Evolutionary conservation across 2,797 vertebrate species (phyloP).

Genomic region (Hypotaenidia okinawae): DNA sequence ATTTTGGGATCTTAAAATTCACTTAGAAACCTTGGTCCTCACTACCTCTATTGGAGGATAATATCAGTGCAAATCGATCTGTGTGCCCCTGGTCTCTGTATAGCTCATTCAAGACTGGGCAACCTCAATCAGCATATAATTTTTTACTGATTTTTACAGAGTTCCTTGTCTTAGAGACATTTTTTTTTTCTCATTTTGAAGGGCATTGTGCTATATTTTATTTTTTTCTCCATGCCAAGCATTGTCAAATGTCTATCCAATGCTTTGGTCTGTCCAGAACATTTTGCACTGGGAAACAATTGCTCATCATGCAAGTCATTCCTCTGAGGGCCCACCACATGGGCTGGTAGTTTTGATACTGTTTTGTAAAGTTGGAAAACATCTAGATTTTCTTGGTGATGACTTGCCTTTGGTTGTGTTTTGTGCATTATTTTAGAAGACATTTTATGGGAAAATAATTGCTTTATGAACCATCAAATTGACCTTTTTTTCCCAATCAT

Average conservation of each 20-base stretch:
- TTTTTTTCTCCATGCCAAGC: neutral
- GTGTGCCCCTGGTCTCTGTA: neutral
- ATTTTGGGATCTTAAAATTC: neutral
- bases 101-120: neutral
- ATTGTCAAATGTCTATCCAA: neutral
- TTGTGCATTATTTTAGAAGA: neutral
- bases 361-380: neutral
- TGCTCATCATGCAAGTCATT: neutral
- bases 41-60: neutral
- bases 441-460: conserved; percentile 11
- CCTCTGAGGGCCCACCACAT: neutral
- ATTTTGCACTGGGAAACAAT: neutral
- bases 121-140: neutral
- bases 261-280: neutral
- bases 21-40: neutral
- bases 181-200: neutral
- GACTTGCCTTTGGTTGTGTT: neutral
- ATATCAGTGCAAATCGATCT: neutral
- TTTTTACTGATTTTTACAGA: neutral
- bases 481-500: neutral
- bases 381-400: neutral
- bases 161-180: neutral
- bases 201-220: neutral
- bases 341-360: neutral
- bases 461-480: conserved; percentile 19